phyloP scores from a whole-genome alignment of 2,113 vertebrate species.

The Hyperopisus bebe region DNA sequence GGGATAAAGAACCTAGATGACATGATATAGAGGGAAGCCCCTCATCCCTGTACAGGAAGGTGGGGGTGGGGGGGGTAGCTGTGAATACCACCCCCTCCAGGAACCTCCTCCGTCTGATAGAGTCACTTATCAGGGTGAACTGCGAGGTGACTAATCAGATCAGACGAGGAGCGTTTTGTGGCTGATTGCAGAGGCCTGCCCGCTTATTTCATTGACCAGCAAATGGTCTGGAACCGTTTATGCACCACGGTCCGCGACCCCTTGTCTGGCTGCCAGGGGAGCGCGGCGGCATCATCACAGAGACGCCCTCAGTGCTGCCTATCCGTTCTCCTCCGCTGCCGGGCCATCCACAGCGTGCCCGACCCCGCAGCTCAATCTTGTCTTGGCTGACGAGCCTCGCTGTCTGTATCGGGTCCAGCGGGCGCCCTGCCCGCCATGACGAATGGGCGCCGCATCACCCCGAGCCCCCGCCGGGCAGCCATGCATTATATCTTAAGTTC shows the following conservation, averaged over 20 bases:
- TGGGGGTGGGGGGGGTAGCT: not conserved
- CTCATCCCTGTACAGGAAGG: not conserved
- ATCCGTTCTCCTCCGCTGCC: not conserved
- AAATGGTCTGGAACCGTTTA: conserved; percentile 62
- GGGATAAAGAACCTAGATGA: not conserved
- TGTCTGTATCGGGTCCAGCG: not conserved
- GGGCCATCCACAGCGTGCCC: not conserved
- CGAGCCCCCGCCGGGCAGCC: not conserved
- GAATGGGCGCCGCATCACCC: not conserved
- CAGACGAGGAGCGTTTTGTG: conserved; percentile 41
- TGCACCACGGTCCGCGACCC: conserved; percentile 38
- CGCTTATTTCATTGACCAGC: conserved; percentile 62
- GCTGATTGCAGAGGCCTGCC: conserved; percentile 54
- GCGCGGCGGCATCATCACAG: not conserved
- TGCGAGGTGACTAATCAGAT: conserved; percentile 35
- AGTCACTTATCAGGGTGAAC: not conserved
- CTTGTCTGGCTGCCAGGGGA: conserved; percentile 50
- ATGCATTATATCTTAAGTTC: not conserved
- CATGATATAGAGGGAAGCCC: not conserved
- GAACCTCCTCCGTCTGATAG: not conserved
- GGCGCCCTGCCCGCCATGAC: not conserved
- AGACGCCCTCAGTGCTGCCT: not conserved
- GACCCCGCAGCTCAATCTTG: not conserved
- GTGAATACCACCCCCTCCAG: not conserved
- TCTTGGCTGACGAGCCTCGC: not conserved